phyloP scores from a whole-genome alignment of 2,888 invertebrate genomes.

The Ormia ochracea region DNA sequence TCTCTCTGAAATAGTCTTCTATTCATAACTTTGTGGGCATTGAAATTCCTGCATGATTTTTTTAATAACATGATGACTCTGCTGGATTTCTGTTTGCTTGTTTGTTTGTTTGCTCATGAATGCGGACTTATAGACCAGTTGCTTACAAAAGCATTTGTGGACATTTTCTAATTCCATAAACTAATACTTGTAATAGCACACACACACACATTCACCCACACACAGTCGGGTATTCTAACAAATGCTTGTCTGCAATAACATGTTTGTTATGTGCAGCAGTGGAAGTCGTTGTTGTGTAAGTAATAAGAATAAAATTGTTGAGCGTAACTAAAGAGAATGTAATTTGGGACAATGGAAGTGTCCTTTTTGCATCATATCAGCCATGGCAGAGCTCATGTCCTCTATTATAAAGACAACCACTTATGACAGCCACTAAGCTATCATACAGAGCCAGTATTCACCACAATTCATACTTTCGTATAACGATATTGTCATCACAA shows the following conservation, averaged over 20 bases:
- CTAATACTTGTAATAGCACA: conserved; percentile 38
- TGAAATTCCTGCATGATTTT: conserved; percentile 8
- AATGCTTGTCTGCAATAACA: background rate
- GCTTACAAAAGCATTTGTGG: conserved; percentile 59
- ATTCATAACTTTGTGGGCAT: background rate
- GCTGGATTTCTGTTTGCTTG: conserved; percentile 7
- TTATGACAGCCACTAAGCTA: conserved; percentile 54
- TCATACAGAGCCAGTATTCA: conserved; percentile 29
- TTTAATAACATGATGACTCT: conserved; percentile 56
- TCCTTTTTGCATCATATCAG: conserved; percentile 1
- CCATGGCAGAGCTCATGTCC: background rate
- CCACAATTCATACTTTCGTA: conserved; percentile 27
- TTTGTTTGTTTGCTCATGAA: background rate
- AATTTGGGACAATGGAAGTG: conserved; percentile 15
- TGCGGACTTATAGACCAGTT: background rate
- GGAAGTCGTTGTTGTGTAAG: background rate
- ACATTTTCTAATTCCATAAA: conserved; percentile 62
- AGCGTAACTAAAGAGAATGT: conserved; percentile 10
- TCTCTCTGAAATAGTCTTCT: background rate
- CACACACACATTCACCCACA: background rate
- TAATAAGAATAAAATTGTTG: conserved; percentile 11
- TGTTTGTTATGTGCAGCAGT: background rate
- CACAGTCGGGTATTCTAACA: no score
- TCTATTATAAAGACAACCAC: background rate
- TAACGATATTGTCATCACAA: background rate